phyloP scores from a whole-genome alignment of 2,113 vertebrate genomes.

The Albula goreensis region DNA sequence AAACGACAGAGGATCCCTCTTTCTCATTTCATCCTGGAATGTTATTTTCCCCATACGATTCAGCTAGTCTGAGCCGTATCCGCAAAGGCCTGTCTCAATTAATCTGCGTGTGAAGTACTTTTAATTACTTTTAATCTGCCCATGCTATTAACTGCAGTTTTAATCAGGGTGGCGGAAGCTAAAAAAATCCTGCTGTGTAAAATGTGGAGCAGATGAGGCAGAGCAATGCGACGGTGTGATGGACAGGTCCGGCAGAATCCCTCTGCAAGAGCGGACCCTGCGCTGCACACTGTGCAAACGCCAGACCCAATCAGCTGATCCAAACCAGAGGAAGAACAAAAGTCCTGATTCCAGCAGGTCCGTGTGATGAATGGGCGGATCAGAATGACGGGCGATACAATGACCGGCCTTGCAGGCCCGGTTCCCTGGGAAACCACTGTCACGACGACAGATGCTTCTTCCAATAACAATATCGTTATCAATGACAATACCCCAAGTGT shows the following conservation, averaged over 20 bases:
- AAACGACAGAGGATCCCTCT: neutral
- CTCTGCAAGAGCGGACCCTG: neutral
- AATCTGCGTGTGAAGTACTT: no score
- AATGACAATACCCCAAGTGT: no score
- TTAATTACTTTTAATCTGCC: no score
- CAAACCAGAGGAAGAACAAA: neutral
- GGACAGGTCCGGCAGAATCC: neutral
- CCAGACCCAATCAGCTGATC: slow-evolving; percentile 12
- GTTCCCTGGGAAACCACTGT: no score
- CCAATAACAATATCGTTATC: neutral
- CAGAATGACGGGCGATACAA: neutral
- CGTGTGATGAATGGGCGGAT: slow-evolving; percentile 3
- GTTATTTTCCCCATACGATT: neutral
- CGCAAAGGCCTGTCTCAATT: no score
- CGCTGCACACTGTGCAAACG: neutral
- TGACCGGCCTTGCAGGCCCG: neutral
- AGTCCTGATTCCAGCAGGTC: slow-evolving; percentile 9
- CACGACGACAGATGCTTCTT: neutral
- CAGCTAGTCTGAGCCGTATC: neutral
- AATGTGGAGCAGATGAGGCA: neutral
- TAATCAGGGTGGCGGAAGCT: neutral
- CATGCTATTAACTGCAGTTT: neutral
- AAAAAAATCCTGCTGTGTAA: neutral
- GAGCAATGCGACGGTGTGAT: neutral
- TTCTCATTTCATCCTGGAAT: neutral